Conservation (phyloP, 1,140 invertebrate genomes). For the Pomacea maculata region DNA sequence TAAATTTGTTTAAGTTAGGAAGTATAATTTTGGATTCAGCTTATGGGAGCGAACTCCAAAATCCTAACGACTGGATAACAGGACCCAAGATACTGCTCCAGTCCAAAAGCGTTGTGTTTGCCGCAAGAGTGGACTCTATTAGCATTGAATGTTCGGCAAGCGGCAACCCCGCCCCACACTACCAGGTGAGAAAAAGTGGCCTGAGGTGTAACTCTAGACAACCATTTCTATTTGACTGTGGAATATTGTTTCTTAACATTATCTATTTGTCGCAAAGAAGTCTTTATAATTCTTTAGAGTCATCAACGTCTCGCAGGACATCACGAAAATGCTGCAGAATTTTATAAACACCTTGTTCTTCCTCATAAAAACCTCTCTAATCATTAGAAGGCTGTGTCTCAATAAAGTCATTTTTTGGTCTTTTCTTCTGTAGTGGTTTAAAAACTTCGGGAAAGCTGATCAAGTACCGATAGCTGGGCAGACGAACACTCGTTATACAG, state of each 20-base stretch:
- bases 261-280: too few species aligned
- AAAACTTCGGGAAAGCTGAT: conserved; percentile 5
- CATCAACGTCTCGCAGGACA: too few species aligned
- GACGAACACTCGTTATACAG: conserved; percentile 78
- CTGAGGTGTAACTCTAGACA: too few species aligned
- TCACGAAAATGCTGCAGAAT: too few species aligned
- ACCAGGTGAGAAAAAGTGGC: conserved; percentile 76
- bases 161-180: conserved; percentile 89
- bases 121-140: conserved; percentile 14
- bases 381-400: too few species aligned
- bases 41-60: conserved; percentile 29
- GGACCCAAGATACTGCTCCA: conserved; percentile 35
- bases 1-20: too few species aligned
- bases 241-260: too few species aligned
- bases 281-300: too few species aligned
- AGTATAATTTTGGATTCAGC: conserved; percentile 19
- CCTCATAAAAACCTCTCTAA: too few species aligned
- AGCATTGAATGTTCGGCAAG: conserved; percentile 78
- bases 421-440: conserved; percentile 1
- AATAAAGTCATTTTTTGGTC: too few species aligned
- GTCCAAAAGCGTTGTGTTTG: conserved; percentile 29
- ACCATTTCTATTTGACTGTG: too few species aligned
- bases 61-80: conserved; percentile 24
- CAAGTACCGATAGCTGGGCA: conserved; percentile 49
- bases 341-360: too few species aligned